phyloP scores from a whole-genome alignment of 2,797 vertebrate genomes.

The Cynodonichthys magdalenae region DNA sequence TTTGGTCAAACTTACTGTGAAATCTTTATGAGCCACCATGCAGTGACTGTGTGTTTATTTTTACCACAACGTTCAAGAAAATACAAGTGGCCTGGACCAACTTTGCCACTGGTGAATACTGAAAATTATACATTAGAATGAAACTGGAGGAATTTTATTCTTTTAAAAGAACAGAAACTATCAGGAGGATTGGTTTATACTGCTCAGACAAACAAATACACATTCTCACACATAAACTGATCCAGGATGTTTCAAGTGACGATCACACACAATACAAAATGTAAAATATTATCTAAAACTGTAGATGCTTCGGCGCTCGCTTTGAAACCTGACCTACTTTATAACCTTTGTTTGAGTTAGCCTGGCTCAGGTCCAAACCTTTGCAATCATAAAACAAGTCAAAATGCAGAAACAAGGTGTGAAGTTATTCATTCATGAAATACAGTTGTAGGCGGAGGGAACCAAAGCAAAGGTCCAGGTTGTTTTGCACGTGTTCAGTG shows the following conservation, averaged over 20 bases:
- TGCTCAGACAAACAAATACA: conserved; percentile 19
- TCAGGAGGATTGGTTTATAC: conserved; percentile 43
- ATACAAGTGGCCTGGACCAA: conserved; percentile 28
- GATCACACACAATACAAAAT: conserved; percentile 32
- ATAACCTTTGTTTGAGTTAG: conserved; percentile 16
- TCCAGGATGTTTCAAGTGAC: conserved; percentile 15
- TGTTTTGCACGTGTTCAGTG: conserved; percentile 40
- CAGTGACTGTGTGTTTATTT: conserved; percentile 51
- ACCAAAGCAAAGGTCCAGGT: conserved; percentile 16
- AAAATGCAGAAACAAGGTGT: conserved; percentile 21
- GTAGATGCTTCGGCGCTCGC: conserved; percentile 8
- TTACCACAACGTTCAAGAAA: conserved; percentile 42
- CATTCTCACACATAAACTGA: conserved; percentile 28
- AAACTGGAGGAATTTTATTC: conserved; percentile 48
- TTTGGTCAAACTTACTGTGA: conserved; percentile 47
- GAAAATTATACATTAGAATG: conserved; percentile 42
- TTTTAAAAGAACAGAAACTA: conserved; percentile 46
- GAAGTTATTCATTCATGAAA: conserved; percentile 54
- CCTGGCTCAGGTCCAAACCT: conserved; percentile 26
- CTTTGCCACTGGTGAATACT: conserved; percentile 15
- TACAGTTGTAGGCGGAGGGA: conserved; percentile 23
- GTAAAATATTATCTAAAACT: conserved; percentile 27
- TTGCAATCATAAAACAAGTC: conserved; percentile 25
- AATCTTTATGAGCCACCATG: conserved; percentile 29
- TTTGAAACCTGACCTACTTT: conserved; percentile 35